phyloP scores from a whole-genome alignment of 2,797 vertebrate species.

The Trachops cirrhosus region DNA sequence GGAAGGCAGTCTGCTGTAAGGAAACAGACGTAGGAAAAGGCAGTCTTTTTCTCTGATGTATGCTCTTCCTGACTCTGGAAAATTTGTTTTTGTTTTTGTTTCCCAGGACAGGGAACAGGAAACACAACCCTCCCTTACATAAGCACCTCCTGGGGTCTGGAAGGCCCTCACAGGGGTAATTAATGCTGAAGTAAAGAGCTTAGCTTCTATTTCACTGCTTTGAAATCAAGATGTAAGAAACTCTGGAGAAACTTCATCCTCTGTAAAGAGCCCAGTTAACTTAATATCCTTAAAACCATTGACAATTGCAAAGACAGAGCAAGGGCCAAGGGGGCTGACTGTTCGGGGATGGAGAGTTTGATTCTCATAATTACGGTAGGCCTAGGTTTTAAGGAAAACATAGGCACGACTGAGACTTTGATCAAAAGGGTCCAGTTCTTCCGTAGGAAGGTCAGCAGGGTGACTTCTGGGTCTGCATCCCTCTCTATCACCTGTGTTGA shows the following conservation, averaged over 20 bases:
- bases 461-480: slow-evolving; percentile 86
- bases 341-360: not conserved
- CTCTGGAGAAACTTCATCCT: slow-evolving; percentile 23
- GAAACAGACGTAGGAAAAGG: not conserved
- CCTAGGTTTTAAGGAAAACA: not conserved
- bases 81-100: not conserved
- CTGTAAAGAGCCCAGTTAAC: slow-evolving; percentile 22
- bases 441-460: slow-evolving; percentile 85
- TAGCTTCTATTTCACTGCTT: slow-evolving; percentile 47
- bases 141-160: not conserved
- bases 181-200: not conserved
- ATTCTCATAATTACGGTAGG: not conserved
- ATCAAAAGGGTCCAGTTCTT: slow-evolving; percentile 83
- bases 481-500: slow-evolving; percentile 82
- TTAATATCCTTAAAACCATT: not conserved
- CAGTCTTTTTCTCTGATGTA: not conserved
- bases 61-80: not conserved
- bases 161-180: not conserved
- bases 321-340: not conserved
- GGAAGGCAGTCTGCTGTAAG: not conserved
- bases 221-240: not conserved
- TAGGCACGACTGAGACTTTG: not conserved
- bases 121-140: not conserved
- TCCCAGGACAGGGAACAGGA: not conserved
- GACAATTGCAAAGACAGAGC: not conserved